Base-by-base conservation (phyloP, 2,888 invertebrate genomes). In the Lasioglossum vierecki region DNA sequence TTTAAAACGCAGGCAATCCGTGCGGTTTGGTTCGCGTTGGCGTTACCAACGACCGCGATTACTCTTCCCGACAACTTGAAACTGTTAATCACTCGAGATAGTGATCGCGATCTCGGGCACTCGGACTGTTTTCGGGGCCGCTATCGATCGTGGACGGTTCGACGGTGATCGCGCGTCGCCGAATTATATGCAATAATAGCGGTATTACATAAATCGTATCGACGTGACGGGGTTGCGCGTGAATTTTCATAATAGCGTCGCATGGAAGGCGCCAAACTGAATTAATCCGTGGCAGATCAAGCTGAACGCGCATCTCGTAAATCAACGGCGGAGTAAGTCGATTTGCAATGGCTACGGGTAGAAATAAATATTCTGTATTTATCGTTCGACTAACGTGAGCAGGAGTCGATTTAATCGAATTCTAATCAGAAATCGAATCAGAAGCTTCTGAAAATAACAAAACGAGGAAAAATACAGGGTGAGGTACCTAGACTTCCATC, bases 11-110 rank as follows among this genome's bases (percentile, higher is more conserved):
- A 15, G 22, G 66, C 26, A 53, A 78, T 73, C 70, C n/a, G 11
- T 18, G 84, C 77, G 60, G 41, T 71, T 71, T 78, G 71, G 68
- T 70, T 77, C 53, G 57, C 71, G 70, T 41, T 30, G 41, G 70
- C 46, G 86, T 82, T 76, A 71, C 86, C 71, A 78, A 70, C 82
- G 11, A 72, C 60, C 53, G 75, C 70, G 86, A 85, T 87, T 79
- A 83, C 72, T 86, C 87, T 86, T 85, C 83, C 80, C 85, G 89
- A 88, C 88, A 88, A 83, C 89, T 88, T 79, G 70, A 66, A 73
- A 76, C 85, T 80, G 88, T 89, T 89, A 89, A 85, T 88, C 88
- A 79, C 88, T 74, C 85, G 88, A 82, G 79, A 85, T 89, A 80
- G 77, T 66, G 73, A 80, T 84, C 84, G 78, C 46, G 76, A 87